Percentiles rank a stretch among this genome's conserved stretches.
phyloP scores from a whole-genome alignment of 2,888 invertebrate genomes.

The Papilio demoleus region DNA sequence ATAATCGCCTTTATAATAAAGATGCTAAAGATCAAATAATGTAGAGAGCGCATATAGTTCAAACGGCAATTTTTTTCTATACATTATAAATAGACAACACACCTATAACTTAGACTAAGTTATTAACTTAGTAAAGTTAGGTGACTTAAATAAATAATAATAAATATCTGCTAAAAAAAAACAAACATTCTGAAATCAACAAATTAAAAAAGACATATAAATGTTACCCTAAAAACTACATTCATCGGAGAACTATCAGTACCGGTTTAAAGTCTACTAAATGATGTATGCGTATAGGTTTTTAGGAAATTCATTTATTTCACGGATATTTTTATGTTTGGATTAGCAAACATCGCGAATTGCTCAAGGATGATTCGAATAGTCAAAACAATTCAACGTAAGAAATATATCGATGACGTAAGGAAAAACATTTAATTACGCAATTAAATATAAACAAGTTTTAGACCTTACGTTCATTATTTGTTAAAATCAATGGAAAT shows the following conservation, averaged over 20 bases:
- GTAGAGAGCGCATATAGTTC: not conserved
- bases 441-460: conserved; percentile 11
- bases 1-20: too few relatives aligned
- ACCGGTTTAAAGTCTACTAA: not conserved
- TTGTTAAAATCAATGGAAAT: conserved; percentile 15
- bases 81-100: not conserved
- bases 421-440: conserved; percentile 22
- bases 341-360: conserved; percentile 10
- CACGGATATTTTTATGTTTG: conserved; percentile 2
- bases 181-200: too few relatives aligned
- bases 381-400: conserved; percentile 29
- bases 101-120: too few relatives aligned
- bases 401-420: conserved; percentile 8
- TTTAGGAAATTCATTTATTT: not conserved
- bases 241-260: not conserved
- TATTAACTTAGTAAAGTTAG: too few relatives aligned
- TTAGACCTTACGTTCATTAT: not conserved
- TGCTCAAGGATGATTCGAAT: conserved; percentile 1
- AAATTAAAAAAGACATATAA: not conserved
- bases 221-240: not conserved
- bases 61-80: not conserved
- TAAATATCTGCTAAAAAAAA: too few relatives aligned
- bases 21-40: too few relatives aligned
- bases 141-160: too few relatives aligned
- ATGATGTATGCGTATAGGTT: too few relatives aligned